A percentile compares a stretch with the other conserved stretches of the same genome.
Conservation (phyloP, 2,888 invertebrate genomes). For the Agonopterix arenella region DNA sequence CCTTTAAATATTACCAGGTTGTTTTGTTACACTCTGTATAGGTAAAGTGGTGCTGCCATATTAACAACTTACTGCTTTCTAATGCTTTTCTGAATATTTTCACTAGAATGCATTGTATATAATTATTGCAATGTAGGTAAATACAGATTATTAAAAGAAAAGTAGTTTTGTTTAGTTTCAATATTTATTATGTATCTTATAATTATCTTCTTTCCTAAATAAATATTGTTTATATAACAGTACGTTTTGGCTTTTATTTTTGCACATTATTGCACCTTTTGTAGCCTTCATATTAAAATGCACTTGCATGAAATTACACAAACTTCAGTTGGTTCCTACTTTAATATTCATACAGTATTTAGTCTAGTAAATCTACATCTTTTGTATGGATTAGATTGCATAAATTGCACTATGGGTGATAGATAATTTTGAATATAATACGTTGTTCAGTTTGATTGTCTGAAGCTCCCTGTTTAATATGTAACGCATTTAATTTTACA, state of each 20-base stretch:
- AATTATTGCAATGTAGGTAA: too few species aligned
- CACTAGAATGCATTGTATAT: neutral
- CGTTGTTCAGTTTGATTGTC: too few species aligned
- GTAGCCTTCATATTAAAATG: slow-evolving; percentile 7
- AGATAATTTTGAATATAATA: too few species aligned
- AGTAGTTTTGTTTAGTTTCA: slow-evolving; percentile 12
- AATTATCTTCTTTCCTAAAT: slow-evolving; percentile 23
- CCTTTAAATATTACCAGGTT: too few species aligned
- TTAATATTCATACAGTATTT: neutral
- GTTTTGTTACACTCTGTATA: too few species aligned
- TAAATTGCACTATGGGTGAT: too few species aligned
- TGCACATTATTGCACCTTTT: slow-evolving; percentile 17
- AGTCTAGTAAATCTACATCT: too few species aligned
- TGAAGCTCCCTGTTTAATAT: too few species aligned
- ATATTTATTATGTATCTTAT: slow-evolving; percentile 23
- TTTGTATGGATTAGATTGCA: too few species aligned
- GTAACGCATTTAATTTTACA: too few species aligned
- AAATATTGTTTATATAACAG: slow-evolving; percentile 36
- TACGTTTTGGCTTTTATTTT: slow-evolving; percentile 36
- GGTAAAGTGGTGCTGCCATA: slow-evolving; percentile 17
- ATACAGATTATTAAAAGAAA: neutral
- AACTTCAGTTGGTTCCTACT: slow-evolving; percentile 1
- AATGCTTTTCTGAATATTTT: slow-evolving; percentile 38
- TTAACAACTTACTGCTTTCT: slow-evolving; percentile 48
- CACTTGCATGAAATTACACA: slow-evolving; percentile 20